These are phyloP conservation scores for Chelmon rostratus DNA, from an alignment of 2,797 vertebrate species.

Conservation along the genomic window DNA sequence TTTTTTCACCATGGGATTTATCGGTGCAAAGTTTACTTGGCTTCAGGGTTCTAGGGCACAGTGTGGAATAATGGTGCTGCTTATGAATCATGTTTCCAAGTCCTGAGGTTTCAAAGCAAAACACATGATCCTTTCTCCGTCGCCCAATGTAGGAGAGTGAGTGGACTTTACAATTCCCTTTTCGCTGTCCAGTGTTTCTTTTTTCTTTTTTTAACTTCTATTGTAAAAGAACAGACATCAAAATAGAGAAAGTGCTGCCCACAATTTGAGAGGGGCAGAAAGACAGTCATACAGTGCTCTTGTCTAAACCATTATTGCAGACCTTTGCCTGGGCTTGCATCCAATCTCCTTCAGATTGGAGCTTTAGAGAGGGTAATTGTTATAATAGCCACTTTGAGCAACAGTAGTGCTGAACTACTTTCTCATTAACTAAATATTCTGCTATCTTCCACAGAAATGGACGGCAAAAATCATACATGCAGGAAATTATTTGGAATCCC, in stretches of 20 bases:
- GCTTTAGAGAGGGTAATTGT: conserved; percentile 49
- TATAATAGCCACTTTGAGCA: conserved; percentile 57
- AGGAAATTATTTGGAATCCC: not conserved
- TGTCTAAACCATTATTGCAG: conserved; percentile 50
- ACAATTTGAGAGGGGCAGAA: conserved; percentile 35
- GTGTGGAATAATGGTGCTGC: conserved; percentile 12
- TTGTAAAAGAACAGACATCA: conserved; percentile 11
- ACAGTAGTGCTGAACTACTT: conserved; percentile 26
- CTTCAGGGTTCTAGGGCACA: conserved; percentile 1
- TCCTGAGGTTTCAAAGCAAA: conserved; percentile 33
- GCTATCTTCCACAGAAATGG: conserved; percentile 12
- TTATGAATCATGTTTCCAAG: conserved; percentile 24
- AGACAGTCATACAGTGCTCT: conserved; percentile 31
- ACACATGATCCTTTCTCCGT: conserved; percentile 21
- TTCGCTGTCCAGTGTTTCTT: not conserved
- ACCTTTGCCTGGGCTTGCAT: conserved; percentile 49
- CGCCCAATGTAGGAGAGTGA: conserved; percentile 20
- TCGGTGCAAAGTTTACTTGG: not conserved
- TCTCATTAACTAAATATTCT: conserved; percentile 26
- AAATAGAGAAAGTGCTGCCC: conserved; percentile 25
- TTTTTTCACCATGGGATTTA: conserved; percentile 4
- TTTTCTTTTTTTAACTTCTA: not conserved
- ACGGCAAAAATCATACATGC: conserved; percentile 12
- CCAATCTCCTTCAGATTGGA: conserved; percentile 45
- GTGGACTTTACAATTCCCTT: conserved; percentile 18